Percentiles rank a stretch among this genome's conserved stretches.
Evolutionary conservation across 2,113 vertebrate species (phyloP).

Genomic region (Catharus fuscescens): DNA sequence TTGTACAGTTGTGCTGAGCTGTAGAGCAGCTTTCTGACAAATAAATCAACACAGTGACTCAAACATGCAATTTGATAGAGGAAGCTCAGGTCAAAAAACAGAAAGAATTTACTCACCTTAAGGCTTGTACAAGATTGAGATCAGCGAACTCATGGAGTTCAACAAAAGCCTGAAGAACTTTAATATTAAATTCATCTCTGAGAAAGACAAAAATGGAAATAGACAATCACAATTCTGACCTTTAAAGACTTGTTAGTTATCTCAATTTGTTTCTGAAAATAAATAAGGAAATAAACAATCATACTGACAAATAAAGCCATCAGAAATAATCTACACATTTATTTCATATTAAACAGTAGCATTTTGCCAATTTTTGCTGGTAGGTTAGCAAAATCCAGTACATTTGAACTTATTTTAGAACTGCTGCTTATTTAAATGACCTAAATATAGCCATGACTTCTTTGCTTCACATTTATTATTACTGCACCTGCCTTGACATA

Average conservation of each 20-base stretch:
- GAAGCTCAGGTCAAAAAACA: neutral
- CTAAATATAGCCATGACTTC: neutral
- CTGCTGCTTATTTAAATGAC: neutral
- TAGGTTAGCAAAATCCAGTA: neutral
- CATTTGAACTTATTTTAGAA: neutral
- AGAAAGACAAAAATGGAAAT: neutral
- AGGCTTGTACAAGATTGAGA: slow-evolving; percentile 96
- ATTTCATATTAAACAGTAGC: neutral
- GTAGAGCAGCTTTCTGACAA: neutral
- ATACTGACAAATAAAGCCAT: neutral
- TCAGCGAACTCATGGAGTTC: slow-evolving; percentile 99
- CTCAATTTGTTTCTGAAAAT: neutral
- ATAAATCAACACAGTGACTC: neutral
- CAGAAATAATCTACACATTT: neutral
- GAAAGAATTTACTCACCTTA: slow-evolving; percentile 81
- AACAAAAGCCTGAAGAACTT: slow-evolving; percentile 96
- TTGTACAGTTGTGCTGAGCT: neutral
- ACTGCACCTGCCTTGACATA: neutral
- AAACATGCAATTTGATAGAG: neutral
- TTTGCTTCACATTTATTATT: neutral
- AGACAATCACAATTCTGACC: neutral
- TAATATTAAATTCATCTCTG: slow-evolving; percentile 98
- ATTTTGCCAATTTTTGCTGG: neutral
- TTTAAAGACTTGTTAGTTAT: neutral
- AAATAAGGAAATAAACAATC: neutral